Percentiles rank a stretch among this genome's conserved stretches.
phyloP scores from a whole-genome alignment of 2,888 invertebrate genomes.

The Arrhopalites spinosus region DNA sequence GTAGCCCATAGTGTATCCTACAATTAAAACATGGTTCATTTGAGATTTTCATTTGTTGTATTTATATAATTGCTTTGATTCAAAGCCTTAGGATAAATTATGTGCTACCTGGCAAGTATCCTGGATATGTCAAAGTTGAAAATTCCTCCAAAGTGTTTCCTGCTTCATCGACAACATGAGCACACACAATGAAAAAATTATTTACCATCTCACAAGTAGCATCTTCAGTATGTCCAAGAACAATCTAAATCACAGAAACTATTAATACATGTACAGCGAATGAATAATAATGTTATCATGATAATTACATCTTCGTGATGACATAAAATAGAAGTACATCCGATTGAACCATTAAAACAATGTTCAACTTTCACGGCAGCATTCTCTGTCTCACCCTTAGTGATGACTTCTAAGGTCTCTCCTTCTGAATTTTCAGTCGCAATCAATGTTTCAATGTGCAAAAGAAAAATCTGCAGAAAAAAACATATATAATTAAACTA shows the following conservation, averaged over 20 bases:
- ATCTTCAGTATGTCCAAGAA: conserved; percentile 86
- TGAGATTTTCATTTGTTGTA: no score
- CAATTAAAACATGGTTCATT: no score
- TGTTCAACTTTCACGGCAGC: conserved; percentile 82
- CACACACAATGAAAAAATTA: conserved; percentile 75
- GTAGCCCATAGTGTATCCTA: conserved; percentile 85
- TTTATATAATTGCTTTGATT: no score
- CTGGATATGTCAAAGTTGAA: conserved; percentile 83
- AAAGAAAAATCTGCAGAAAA: conserved; percentile 73
- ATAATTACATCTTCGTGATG: conserved; percentile 60
- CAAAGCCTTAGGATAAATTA: no score
- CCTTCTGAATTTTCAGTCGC: conserved; percentile 33
- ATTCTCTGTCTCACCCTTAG: no score
- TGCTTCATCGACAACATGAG: conserved; percentile 42
- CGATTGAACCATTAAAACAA: conserved; percentile 66
- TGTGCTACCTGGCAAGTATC: conserved; percentile 70
- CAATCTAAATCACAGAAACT: conserved; percentile 63
- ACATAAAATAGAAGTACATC: conserved; percentile 78
- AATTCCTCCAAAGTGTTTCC: conserved; percentile 67
- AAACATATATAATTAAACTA: conserved; percentile 54
- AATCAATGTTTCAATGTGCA: conserved; percentile 71
- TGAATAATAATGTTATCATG: neutral
- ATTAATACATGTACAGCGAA: neutral
- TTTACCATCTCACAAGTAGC: conserved; percentile 76
- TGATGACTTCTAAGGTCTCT: neutral